Percentiles rank a stretch among this genome's conserved stretches.
phyloP scores from a whole-genome alignment of 2,888 invertebrate genomes.

The Urechis unicinctus region DNA sequence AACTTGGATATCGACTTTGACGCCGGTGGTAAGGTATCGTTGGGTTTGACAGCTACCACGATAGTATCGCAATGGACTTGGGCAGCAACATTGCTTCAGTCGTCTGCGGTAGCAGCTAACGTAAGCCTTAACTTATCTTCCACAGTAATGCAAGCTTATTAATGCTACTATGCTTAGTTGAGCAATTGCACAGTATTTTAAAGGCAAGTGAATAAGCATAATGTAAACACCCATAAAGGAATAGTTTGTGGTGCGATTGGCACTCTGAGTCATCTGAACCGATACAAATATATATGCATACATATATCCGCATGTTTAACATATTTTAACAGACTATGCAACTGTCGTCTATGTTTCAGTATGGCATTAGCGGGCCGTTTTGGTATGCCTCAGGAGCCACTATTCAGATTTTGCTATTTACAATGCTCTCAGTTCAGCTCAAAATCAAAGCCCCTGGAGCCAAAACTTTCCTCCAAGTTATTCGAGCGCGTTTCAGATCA shows the following conservation, averaged over 20 bases:
- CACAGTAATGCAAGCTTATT: too few relatives aligned
- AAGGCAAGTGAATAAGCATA: too few relatives aligned
- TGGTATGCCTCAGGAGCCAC: constrained; percentile 50
- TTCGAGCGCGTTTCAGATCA: constrained; percentile 44
- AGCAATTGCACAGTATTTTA: too few relatives aligned
- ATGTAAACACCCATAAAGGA: too few relatives aligned
- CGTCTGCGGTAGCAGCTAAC: constrained; percentile 46
- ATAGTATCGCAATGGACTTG: constrained; percentile 52
- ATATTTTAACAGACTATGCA: too few relatives aligned
- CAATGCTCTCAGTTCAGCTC: constrained; percentile 43
- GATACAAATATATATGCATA: too few relatives aligned
- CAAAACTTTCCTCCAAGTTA: constrained; percentile 49
- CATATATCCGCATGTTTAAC: too few relatives aligned
- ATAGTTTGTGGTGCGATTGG: too few relatives aligned
- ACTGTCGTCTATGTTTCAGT: too few relatives aligned
- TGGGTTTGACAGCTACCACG: constrained; percentile 48
- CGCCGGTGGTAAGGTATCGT: constrained; percentile 49
- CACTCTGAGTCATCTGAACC: too few relatives aligned
- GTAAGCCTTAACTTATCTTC: too few relatives aligned
- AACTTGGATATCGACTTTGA: constrained; percentile 48
- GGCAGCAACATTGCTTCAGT: constrained; percentile 50
- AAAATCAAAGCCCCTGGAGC: constrained; percentile 49
- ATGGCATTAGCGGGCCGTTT: constrained; percentile 47
- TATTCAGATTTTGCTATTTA: constrained; percentile 37
- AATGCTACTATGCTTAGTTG: too few relatives aligned